These are phyloP conservation scores for Schizaphis graminum DNA, from an alignment of 2,888 invertebrate genomes.

Conservation along the genomic window DNA sequence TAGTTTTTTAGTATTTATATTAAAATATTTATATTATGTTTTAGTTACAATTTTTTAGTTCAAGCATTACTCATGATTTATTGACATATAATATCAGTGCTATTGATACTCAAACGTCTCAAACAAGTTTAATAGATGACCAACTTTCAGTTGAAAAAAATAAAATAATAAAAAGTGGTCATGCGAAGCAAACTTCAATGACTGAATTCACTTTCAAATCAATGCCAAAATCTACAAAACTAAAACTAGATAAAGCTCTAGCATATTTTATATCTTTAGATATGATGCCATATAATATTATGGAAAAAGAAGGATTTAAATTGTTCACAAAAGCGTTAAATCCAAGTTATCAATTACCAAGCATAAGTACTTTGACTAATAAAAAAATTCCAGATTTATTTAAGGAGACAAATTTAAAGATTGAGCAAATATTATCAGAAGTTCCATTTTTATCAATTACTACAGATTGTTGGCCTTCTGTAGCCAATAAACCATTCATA, in stretches of 20 bases:
- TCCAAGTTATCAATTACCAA: background rate
- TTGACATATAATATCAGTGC: background rate
- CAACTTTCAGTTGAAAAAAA: background rate
- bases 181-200: background rate
- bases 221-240: background rate
- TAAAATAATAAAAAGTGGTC: background rate
- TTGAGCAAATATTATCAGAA: background rate
- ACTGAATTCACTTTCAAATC: background rate
- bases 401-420: background rate
- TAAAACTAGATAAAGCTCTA: background rate
- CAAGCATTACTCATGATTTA: background rate
- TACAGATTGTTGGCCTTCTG: constrained; percentile 15
- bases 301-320: background rate
- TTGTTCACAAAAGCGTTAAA: constrained; percentile 11
- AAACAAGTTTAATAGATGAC: background rate
- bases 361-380: background rate
- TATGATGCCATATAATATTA: background rate
- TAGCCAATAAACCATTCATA: constrained; percentile 1
- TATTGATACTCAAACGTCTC: background rate
- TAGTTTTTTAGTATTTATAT: background rate
- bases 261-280: background rate
- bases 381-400: constrained; percentile 11
- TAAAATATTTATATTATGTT: background rate
- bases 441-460: background rate
- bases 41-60: background rate